Percentiles rank a stretch among this genome's conserved stretches.
Conservation (phyloP, 2,113 vertebrate species). For the Vidua chalybeata region DNA sequence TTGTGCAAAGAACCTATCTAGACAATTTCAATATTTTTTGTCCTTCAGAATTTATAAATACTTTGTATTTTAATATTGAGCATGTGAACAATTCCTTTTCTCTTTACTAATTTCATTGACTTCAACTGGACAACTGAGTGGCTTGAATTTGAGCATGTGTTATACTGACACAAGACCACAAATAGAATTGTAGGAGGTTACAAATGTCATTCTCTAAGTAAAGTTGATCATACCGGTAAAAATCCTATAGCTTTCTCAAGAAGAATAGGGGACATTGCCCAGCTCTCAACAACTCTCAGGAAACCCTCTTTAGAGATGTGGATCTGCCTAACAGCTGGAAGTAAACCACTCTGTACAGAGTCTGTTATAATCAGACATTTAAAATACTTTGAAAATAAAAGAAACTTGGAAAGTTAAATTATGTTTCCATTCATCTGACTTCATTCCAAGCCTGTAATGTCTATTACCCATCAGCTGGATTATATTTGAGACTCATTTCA, state of each 20-base stretch:
- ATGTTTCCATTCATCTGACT: slow-evolving; percentile 10
- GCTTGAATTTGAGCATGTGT: background rate
- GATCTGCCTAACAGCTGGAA: background rate
- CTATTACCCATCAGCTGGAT: background rate
- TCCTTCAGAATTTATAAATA: background rate
- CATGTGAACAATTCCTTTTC: background rate
- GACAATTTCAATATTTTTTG: background rate
- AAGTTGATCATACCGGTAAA: background rate
- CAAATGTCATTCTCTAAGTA: background rate
- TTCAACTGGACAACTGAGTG: background rate
- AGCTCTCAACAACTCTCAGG: background rate
- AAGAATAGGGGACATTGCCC: background rate
- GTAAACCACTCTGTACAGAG: background rate
- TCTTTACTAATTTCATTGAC: background rate
- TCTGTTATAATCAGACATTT: background rate
- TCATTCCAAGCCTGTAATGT: background rate
- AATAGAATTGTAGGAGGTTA: background rate
- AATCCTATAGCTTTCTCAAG: background rate
- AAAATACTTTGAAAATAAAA: background rate
- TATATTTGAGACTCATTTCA: background rate
- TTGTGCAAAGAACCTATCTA: background rate
- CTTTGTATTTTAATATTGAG: background rate
- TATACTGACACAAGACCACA: background rate
- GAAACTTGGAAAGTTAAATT: slow-evolving; percentile 9
- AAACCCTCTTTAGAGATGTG: background rate